Conservation (phyloP, 2,888 invertebrate species). For the Cataglyphis cursor region DNA sequence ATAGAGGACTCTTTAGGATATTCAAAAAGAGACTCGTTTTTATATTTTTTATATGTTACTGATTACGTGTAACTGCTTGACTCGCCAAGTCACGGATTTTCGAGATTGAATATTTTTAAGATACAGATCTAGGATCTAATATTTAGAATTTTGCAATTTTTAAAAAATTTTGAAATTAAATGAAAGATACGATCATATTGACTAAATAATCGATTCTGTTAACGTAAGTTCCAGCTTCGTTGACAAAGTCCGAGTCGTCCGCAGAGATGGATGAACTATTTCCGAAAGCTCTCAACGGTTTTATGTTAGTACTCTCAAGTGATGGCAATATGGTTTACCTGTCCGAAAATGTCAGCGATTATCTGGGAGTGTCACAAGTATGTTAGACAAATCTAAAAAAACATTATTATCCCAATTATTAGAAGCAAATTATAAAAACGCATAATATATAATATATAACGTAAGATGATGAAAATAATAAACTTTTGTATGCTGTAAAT, state of each 20-base stretch:
- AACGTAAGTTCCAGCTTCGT: slow-evolving; percentile 86
- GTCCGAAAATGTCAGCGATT: slow-evolving; percentile 96
- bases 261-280: slow-evolving; percentile 87
- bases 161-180: slow-evolving; percentile 6
- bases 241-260: slow-evolving; percentile 82
- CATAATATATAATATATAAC: neutral
- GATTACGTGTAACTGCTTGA: neutral
- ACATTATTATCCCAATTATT: neutral
- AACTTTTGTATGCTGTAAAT: neutral
- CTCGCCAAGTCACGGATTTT: neutral
- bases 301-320: slow-evolving; percentile 94
- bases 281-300: slow-evolving; percentile 95
- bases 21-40: neutral
- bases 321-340: slow-evolving; percentile 97
- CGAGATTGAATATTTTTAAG: neutral
- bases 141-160: neutral
- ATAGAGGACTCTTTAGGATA: neutral
- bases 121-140: neutral
- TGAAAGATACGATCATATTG: neutral
- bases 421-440: neutral
- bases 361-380: slow-evolving; percentile 97
- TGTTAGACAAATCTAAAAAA: neutral
- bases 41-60: neutral
- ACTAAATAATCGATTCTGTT: slow-evolving; percentile 24
- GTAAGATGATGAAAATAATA: slow-evolving; percentile 3